These are phyloP conservation scores for Frankliniella intonsa DNA, from an alignment of 2,888 invertebrate genomes.

Conservation along the genomic window DNA sequence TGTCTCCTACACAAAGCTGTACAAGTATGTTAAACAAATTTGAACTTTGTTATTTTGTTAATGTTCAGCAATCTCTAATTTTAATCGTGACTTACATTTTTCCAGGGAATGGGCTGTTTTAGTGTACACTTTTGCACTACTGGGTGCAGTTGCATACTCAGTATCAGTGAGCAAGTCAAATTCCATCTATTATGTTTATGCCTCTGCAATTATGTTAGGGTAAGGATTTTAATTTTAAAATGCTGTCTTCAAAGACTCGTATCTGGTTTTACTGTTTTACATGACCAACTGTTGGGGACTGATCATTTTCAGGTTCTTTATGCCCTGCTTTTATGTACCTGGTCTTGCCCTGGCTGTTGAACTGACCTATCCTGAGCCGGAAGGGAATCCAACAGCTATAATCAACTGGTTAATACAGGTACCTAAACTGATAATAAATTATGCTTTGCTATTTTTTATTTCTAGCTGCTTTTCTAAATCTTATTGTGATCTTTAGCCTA, in stretches of 20 bases:
- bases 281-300: not conserved
- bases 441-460: not conserved
- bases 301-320: constrained; percentile 51
- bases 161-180: not conserved
- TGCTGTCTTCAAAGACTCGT: too few species aligned
- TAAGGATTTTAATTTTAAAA: not conserved
- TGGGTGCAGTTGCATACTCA: not conserved
- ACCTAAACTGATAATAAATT: constrained; percentile 23
- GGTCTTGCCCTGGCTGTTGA: constrained; percentile 62
- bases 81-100: not conserved
- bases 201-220: not conserved
- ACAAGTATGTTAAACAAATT: too few species aligned
- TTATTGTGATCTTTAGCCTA: not conserved
- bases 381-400: constrained; percentile 57
- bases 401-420: constrained; percentile 40
- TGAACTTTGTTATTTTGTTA: too few species aligned
- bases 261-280: not conserved
- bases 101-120: not conserved
- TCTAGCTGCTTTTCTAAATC: not conserved
- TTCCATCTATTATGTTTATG: too few species aligned
- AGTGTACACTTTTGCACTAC: not conserved
- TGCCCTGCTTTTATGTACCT: constrained; percentile 57
- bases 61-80: too few species aligned
- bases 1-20: too few species aligned
- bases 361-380: constrained; percentile 57